Evolutionary conservation across 2,888 invertebrate species (phyloP), one percentile per base, ranked within the genome.

Genomic region (Melanophora roralis): DNA sequence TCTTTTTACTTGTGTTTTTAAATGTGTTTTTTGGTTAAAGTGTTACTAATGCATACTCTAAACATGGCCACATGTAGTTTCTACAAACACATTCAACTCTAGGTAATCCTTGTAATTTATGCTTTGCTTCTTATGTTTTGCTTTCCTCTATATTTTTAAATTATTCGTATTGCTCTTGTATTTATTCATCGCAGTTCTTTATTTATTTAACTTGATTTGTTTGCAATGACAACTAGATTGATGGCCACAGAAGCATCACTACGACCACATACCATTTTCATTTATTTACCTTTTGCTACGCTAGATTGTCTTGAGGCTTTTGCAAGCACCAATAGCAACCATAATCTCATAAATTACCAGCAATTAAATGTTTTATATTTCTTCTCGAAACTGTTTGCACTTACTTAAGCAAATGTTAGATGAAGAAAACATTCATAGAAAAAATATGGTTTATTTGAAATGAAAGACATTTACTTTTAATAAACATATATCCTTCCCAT

Each of bases 191-290:
- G 43, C 43, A 60, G 5, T 65, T 49, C 36, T 51, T 16, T 49
- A 49, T 65, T 64, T 64, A 36, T 64, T 64, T 49, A 38, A 49
- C 64, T 65, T 14, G 23, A 16, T 65, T 38, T 51, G 64, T 36
- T 27, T 38, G 27, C 27, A 32, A 65, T 68, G 40, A 73, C 68
- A 60, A 57, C 45, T 57, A 47, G 32, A 73, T 60, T 49, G 68
- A 53, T 57, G 40, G 62, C 38, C 23, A 32, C 5, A 12, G 8
- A 49, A 14, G 7, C 49, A 38, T 49, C 14, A 27, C 23, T n/a
- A 21, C 23, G 21, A 49, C 64, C 38, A 36, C 49, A 64, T 19
- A 14, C 49, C 51, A 51, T 49, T 16, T 7, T 38, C 21, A 12
- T 49, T n/a, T 27, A 5, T 27, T 27, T 27, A n/a, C n/a, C 27